Base-by-base conservation (phyloP, 1,140 invertebrate genomes). In the Drosophila repleta region DNA sequence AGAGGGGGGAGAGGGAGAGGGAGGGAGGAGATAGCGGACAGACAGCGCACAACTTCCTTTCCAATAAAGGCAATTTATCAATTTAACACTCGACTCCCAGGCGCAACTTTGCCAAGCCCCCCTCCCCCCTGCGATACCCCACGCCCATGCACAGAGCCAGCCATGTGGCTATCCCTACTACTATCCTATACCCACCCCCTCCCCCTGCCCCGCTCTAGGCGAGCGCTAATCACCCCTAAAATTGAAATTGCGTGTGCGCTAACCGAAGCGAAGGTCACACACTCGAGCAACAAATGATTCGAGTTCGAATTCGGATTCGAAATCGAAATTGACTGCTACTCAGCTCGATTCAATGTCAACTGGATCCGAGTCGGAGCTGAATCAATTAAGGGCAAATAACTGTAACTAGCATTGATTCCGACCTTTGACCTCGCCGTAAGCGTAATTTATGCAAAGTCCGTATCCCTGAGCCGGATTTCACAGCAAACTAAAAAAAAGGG, bases 61-160 rank as follows among this genome's bases (percentile, higher is more conserved):
- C 81, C 81, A 84, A 84, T 84, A 74, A 81, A 74, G 77, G 81
- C 81, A 87, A 85, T 85, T 85, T 85, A 87, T 85, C 81, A 85
- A 85, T 87, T 85, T 87, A 85, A 84, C 81, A 85, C 81, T 85
- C 81, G 66, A 85, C 76, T 70, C 66, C 53, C 53, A 24, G 49
- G 65, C 45, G 61, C 61, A 78, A 46, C 37, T 49, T 60, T 43
- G 15, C 32, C 52, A 11, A 13, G 6, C 13, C 11, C 24, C 32
- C 18, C 11, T 21, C 26, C 35, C 20, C 52, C 15, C 24, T n/a
- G n/a, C n/a, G n/a, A n/a, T n/a, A n/a, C 60, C 35, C 15, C 21
- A 13, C 32, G 20, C 7, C 11, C 8, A 10, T 10, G 32, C 48
- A n/a, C n/a, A n/a, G n/a, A n/a, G n/a, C n/a, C n/a, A n/a, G n/a